Percentiles rank a stretch among this genome's conserved stretches.
Evolutionary conservation across 2,888 invertebrate species (phyloP).

Genomic region (Campaea margaritaria): DNA sequence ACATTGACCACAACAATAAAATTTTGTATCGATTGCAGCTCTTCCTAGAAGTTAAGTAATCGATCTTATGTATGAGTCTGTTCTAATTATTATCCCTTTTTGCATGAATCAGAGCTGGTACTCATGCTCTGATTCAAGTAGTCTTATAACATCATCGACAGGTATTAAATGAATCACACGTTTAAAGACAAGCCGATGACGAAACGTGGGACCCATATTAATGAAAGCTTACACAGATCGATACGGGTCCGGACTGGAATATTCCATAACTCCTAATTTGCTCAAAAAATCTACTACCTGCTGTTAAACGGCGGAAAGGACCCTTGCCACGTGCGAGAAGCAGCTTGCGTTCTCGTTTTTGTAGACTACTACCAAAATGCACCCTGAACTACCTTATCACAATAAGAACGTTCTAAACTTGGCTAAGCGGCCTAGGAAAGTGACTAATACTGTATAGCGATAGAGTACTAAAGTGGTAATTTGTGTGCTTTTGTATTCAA

Average conservation of each 20-base stretch:
- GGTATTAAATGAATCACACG: constrained; percentile 16
- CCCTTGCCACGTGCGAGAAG: constrained; percentile 80
- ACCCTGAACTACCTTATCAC: constrained; percentile 16
- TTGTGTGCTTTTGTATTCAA: constrained; percentile 18
- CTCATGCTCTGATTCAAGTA: too few relatives aligned
- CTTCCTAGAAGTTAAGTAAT: constrained; percentile 1
- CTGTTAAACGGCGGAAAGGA: constrained; percentile 78
- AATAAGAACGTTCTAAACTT: background rate
- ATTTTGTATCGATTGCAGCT: background rate
- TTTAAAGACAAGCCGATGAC: constrained; percentile 17
- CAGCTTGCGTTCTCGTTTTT: constrained; percentile 64
- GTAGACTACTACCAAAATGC: constrained; percentile 15
- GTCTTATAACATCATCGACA: constrained; percentile 4
- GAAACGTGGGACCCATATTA: constrained; percentile 25
- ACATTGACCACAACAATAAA: background rate
- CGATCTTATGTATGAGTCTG: constrained; percentile 1
- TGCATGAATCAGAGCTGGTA: constrained; percentile 18
- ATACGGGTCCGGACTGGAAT: constrained; percentile 60
- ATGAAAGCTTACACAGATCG: constrained; percentile 44
- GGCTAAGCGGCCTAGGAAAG: too few relatives aligned
- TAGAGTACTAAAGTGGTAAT: constrained; percentile 21
- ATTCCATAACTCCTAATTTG: constrained; percentile 69
- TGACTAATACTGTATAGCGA: constrained; percentile 1
- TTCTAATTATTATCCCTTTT: background rate
- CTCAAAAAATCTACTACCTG: constrained; percentile 78